A percentile compares a stretch with the other conserved stretches of the same genome.
Conservation (phyloP, 2,888 invertebrate species). For the Magallana nippona region DNA sequence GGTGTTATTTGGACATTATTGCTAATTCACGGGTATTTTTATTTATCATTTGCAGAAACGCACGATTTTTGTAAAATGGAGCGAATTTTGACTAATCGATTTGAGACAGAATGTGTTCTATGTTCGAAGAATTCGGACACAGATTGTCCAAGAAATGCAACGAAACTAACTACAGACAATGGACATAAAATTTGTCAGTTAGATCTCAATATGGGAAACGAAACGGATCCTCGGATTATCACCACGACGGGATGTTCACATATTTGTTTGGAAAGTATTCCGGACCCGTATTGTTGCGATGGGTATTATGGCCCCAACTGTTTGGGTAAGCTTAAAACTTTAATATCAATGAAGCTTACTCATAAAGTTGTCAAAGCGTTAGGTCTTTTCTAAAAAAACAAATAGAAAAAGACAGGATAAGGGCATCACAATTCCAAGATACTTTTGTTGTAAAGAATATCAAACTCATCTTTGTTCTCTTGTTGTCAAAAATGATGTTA, state of each 20-base stretch:
- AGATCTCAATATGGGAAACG: constrained; percentile 6
- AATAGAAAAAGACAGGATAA: not conserved
- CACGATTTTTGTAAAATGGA: constrained; percentile 9
- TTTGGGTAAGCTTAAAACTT: constrained; percentile 58
- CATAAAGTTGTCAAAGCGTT: not conserved
- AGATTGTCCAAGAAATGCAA: constrained; percentile 21
- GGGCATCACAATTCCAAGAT: too few species aligned
- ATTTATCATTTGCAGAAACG: not conserved
- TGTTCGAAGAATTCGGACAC: constrained; percentile 30
- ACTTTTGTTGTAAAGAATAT: too few species aligned
- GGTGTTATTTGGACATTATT: too few species aligned
- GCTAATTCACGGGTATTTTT: not conserved
- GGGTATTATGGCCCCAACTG: constrained; percentile 70
- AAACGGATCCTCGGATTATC: constrained; percentile 7
- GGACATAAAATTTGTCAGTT: constrained; percentile 20
- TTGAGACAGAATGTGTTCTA: constrained; percentile 32
- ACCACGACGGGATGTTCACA: not conserved
- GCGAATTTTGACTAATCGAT: not conserved
- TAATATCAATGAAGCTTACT: not conserved
- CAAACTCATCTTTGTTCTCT: too few species aligned
- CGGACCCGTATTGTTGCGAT: constrained; percentile 59
- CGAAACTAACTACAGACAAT: constrained; percentile 27
- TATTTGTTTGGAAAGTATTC: not conserved
- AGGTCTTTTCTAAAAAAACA: not conserved
- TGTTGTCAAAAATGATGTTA: too few species aligned